Base-by-base conservation (phyloP, 2,797 vertebrate species). In the Lacerta bilineata region DNA sequence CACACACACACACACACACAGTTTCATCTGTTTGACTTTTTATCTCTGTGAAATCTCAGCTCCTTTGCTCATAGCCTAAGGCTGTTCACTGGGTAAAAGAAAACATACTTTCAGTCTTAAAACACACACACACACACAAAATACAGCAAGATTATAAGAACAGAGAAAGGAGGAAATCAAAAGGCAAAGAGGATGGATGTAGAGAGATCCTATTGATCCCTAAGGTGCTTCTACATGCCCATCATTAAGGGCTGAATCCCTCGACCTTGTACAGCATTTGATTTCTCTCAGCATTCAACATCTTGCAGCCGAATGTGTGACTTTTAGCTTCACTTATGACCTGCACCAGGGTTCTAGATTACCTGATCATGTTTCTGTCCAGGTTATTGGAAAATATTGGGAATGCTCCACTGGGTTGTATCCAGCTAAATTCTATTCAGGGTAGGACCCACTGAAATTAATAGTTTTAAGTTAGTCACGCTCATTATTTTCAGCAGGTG, bases 11-110 rank as follows among this genome's bases (percentile, higher is more conserved):
- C 33, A 33, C 33, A 33, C 33, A 33, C 33, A 33, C 33, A 33
- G 93, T 92, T 95, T 87, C 91, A 93, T 85, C 78, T 90, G n/a
- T 68, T 92, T 86, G 86, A 29, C 5, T 77, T 85, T 91, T 93
- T 78, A 93, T 95, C 93, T 92, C 87, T 75, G 46, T 80, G 81
- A 95, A 94, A 95, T 94, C 93, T 94, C 86, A 84, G 5, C 75
- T 86, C 15, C 8, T 89, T 5, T 0, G 15, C 80, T 64, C 0
- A 0, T 94, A 88, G 87, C 92, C 85, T 41, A 55, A 92, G 93
- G 93, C 87, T 91, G 87, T 66, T 92, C 89, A 85, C 81, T 36
- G 90, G 80, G 6, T 87, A 87, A 84, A 80, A 92, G 81, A 87
- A 85, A 92, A 88, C 85, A 93, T 93, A 66, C 86, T 88, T 88